Evolutionary conservation across 2,888 invertebrate species (phyloP), one percentile per base, ranked within the genome.

Genomic region (Mechanitis mazaeus): DNA sequence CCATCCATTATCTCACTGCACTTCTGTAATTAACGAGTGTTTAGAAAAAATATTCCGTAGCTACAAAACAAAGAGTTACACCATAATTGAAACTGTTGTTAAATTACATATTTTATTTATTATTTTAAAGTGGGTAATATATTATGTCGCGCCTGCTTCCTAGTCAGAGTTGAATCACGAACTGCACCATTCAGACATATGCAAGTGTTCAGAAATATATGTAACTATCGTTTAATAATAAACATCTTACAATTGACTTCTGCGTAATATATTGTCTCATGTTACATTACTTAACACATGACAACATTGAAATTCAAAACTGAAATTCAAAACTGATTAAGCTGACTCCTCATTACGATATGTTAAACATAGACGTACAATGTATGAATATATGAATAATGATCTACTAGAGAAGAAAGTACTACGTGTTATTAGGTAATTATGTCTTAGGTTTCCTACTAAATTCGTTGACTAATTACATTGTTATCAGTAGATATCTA

Each of bases 391-490:
- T 20, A 20, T 20, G 20, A 38, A 6, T 38, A 38, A 38, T 38
- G 7, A 38, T 38, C 38, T 2, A 38, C 38, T 38, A 1, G 5
- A 38, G 2, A 20, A 20, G 20, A 20, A 38, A 38, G 7, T 38
- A 38, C 38, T 38, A 42, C 11, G 11, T 3, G 9, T 9, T 42
- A 42, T 42, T 7, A 42, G 3, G 7, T 42, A 42, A 42, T 5
- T 42, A 42, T 42, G 9, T 42, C 42, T 42, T 9, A 42, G 11
- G 42, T 42, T 42, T 9, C 9, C 11, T 68, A 63, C 57, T 35
- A 45, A 46, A 55, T 60, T 58, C 57, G 55, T 62, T 68, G 56
- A 70, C 47, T 65, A 62, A 69, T 72, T 59, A 63, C 33, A 46
- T 20, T 54, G 56, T 65, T 63, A 68, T 62, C 60, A 54, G n/a